phyloP scores from a whole-genome alignment of 2,113 vertebrate genomes.

The Oreochromis tanganicae region DNA sequence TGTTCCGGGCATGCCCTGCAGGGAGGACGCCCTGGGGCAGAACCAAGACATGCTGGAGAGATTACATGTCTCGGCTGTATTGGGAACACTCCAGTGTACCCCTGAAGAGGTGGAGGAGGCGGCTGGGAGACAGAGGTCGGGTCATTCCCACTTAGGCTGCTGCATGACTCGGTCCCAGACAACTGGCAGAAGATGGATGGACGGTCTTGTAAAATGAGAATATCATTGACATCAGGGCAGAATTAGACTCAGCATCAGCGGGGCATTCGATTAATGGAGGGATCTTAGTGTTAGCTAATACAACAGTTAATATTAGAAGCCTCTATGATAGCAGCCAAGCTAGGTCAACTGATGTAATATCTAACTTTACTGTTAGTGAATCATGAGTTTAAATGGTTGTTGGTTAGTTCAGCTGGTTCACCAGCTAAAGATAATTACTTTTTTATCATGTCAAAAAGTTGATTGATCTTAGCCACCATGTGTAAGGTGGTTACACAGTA shows the following conservation, averaged over 20 bases:
- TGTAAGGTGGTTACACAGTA: not conserved
- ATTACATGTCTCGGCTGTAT: rapidly evolving
- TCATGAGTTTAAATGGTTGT: not conserved
- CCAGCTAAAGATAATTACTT: rapidly evolving
- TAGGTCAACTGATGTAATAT: not conserved
- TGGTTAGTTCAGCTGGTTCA: not conserved
- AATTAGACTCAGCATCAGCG: not conserved
- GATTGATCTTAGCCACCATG: rapidly evolving
- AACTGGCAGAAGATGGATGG: not conserved
- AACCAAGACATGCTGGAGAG: not conserved
- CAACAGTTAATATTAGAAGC: not conserved
- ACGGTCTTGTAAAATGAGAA: not conserved
- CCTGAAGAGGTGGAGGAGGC: rapidly evolving
- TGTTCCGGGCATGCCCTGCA: not conserved
- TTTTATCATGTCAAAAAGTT: not conserved
- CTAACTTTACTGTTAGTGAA: not conserved
- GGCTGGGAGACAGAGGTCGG: not conserved
- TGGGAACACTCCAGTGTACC: not conserved
- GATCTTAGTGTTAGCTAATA: not conserved
- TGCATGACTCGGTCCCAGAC: not conserved
- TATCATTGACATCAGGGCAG: not conserved
- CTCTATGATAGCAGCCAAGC: not conserved
- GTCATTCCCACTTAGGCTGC: not conserved
- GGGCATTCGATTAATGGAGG: not conserved
- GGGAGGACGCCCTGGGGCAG: not conserved